Percentiles rank a stretch among this genome's conserved stretches.
These are phyloP conservation scores for Dendrocopos noguchii DNA, from an alignment of 2,113 vertebrate species.

Conservation along the genomic window DNA sequence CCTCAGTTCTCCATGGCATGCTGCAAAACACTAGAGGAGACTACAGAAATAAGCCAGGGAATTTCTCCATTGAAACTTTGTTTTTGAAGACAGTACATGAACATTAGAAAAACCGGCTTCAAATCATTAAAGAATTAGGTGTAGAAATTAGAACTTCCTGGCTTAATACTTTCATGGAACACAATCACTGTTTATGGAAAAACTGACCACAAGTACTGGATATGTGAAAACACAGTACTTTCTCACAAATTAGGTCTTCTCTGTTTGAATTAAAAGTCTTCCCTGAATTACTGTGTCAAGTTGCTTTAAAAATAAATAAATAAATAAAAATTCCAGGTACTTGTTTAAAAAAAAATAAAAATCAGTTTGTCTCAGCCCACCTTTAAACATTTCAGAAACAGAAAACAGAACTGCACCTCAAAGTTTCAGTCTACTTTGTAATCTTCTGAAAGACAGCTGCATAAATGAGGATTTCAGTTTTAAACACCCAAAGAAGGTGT, in stretches of 20 bases:
- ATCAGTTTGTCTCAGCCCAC: neutral
- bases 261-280: neutral
- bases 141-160: constrained; percentile 41
- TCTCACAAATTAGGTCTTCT: neutral
- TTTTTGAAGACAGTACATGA: neutral
- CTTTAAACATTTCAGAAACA: neutral
- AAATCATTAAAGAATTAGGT: neutral
- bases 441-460: neutral
- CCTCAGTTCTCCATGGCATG: neutral
- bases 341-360: no score
- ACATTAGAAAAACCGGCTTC: neutral
- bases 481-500: neutral
- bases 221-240: constrained; percentile 23
- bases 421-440: neutral
- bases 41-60: neutral
- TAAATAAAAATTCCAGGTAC: no score
- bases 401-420: neutral
- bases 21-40: neutral
- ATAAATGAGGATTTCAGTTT: neutral
- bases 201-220: neutral
- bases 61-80: neutral
- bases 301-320: neutral
- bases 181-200: neutral
- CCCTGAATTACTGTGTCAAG: neutral
- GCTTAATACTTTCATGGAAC: neutral